Conservation (phyloP, 2,797 vertebrate genomes). For the Hyperoplus lanceolatus region DNA sequence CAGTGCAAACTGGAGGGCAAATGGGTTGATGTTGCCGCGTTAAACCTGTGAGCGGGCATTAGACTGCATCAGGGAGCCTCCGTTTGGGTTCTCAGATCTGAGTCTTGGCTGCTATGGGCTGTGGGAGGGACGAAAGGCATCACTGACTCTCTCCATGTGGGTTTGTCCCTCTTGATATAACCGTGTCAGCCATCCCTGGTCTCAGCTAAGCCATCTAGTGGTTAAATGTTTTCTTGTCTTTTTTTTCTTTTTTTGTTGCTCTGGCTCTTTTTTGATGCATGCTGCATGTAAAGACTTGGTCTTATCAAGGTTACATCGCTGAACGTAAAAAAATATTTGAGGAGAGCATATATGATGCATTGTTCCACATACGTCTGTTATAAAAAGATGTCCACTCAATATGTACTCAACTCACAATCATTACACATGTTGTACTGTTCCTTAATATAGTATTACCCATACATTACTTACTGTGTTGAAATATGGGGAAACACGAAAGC, state of each 20-base stretch:
- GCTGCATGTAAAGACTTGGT: not conserved
- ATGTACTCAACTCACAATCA: too few relatives aligned
- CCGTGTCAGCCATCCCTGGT: constrained; percentile 77
- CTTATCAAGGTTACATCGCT: not conserved
- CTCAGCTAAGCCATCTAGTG: constrained; percentile 82
- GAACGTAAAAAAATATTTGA: not conserved
- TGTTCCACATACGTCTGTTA: not conserved
- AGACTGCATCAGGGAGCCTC: constrained; percentile 74
- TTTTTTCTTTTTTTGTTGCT: not conserved
- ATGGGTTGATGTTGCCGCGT: constrained; percentile 42
- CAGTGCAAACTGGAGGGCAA: constrained; percentile 20
- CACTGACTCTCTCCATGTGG: constrained; percentile 83
- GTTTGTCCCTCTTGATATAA: constrained; percentile 84
- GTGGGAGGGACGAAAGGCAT: constrained; percentile 83
- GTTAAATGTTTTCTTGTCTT: constrained; percentile 30
- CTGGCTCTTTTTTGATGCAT: not conserved
- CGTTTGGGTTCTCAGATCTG: constrained; percentile 79
- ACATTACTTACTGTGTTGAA: too few relatives aligned
- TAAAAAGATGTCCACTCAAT: not conserved
- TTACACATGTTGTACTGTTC: too few relatives aligned
- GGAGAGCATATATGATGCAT: not conserved
- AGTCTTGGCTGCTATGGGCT: constrained; percentile 80
- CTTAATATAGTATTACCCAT: too few relatives aligned
- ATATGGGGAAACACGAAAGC: too few relatives aligned
- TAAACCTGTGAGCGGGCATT: constrained; percentile 50